These are phyloP conservation scores for Ellobius talpinus DNA, from an alignment of 2,113 vertebrate species.

Conservation along the genomic window DNA sequence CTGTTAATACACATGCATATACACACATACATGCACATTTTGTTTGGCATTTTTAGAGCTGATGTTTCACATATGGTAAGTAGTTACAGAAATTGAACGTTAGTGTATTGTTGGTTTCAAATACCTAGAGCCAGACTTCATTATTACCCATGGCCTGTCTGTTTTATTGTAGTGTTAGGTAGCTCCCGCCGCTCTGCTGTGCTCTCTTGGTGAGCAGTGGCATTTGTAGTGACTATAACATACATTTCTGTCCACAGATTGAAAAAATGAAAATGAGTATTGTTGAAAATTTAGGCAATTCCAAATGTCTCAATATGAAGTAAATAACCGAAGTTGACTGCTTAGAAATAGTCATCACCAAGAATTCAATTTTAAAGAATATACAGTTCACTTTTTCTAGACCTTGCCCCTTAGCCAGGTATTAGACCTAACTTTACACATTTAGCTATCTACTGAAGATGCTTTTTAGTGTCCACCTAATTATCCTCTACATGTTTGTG, in stretches of 20 bases:
- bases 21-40: too few relatives aligned
- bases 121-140: neutral
- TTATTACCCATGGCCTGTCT: neutral
- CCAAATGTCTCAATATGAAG: neutral
- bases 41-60: neutral
- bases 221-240: neutral
- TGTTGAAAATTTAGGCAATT: conserved; percentile 1
- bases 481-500: neutral
- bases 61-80: neutral
- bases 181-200: neutral
- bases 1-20: neutral
- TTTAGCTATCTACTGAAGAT: neutral
- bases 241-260: neutral
- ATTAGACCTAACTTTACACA: neutral
- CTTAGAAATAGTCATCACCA: neutral
- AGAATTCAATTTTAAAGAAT: neutral
- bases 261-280: neutral
- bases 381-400: neutral
- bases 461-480: neutral
- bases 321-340: conserved; percentile 4
- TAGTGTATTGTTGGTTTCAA: neutral
- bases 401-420: neutral
- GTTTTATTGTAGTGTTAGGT: neutral
- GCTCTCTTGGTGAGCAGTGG: neutral
- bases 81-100: neutral